These are phyloP conservation scores for Tenthredo amoena DNA, from an alignment of 2,888 invertebrate species.

Conservation along the genomic window DNA sequence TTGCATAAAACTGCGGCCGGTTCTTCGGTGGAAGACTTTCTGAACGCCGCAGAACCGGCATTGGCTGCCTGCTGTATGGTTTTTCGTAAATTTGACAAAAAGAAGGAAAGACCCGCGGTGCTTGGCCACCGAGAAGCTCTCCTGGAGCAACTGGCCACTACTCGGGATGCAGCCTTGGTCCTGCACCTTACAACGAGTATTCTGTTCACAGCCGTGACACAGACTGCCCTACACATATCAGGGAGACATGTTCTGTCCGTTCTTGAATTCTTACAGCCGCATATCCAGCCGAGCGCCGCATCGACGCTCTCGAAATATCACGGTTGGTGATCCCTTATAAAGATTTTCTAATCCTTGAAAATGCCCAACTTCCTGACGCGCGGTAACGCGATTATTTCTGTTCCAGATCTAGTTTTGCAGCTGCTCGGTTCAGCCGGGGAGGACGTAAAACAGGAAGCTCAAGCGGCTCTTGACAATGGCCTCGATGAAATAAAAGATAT, in stretches of 20 bases:
- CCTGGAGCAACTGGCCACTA: conserved; percentile 87
- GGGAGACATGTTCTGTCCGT: conserved; percentile 95
- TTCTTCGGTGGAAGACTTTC: conserved; percentile 89
- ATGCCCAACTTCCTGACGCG: not conserved
- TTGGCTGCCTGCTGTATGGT: conserved; percentile 88
- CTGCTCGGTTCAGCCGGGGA: conserved; percentile 80
- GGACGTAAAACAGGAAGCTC: conserved; percentile 79
- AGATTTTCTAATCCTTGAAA: not conserved
- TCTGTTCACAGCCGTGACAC: conserved; percentile 89
- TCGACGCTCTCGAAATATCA: conserved; percentile 86
- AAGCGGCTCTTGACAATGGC: conserved; percentile 79
- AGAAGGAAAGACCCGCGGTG: conserved; percentile 88
- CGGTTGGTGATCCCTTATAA: conserved; percentile 80
- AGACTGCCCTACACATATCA: conserved; percentile 93
- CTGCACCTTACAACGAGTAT: conserved; percentile 89
- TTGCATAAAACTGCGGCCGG: conserved; percentile 86
- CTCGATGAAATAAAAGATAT: conserved; percentile 79
- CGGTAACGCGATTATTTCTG: conserved; percentile 58
- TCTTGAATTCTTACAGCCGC: conserved; percentile 85
- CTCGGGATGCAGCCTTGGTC: conserved; percentile 88
- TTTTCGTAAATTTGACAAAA: conserved; percentile 93
- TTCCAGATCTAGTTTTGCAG: conserved; percentile 84
- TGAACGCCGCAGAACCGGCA: conserved; percentile 86
- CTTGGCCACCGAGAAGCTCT: conserved; percentile 90
- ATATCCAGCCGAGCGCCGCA: conserved; percentile 84